Conservation (phyloP, 1,140 invertebrate species). For the Sarcophaga peregrina region DNA sequence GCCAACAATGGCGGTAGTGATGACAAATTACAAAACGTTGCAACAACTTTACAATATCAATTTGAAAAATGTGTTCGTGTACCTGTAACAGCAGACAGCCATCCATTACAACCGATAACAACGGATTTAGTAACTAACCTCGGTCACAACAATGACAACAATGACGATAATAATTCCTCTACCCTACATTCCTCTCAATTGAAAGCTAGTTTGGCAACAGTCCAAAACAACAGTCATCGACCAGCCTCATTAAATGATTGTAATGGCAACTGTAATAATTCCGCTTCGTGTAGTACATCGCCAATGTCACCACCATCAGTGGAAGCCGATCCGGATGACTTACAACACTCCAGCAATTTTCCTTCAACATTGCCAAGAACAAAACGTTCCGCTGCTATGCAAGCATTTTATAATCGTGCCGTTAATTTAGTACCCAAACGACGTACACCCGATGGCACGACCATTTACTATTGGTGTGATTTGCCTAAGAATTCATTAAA, state of each 20-base stretch:
- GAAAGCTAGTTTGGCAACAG: constrained; percentile 39
- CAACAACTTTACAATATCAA: constrained; percentile 42
- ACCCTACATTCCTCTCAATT: constrained; percentile 44
- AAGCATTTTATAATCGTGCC: constrained; percentile 58
- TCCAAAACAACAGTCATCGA: constrained; percentile 16
- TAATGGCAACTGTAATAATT: constrained; percentile 56
- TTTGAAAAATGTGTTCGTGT: constrained; percentile 59
- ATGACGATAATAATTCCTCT: constrained; percentile 35
- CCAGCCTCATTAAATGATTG: constrained; percentile 50
- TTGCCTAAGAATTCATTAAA: constrained; percentile 69
- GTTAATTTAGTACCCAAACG: constrained; percentile 75
- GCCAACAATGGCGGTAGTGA: background rate
- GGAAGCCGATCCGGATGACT: background rate
- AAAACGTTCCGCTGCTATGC: constrained; percentile 52
- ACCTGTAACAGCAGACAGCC: constrained; percentile 59
- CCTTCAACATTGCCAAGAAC: constrained; percentile 53
- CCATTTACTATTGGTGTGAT: constrained; percentile 88
- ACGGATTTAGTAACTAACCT: background rate
- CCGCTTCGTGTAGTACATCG: constrained; percentile 38
- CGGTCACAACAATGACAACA: constrained; percentile 49
- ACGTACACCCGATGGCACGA: constrained; percentile 81
- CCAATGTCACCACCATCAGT: constrained; percentile 38
- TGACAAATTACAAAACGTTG: background rate
- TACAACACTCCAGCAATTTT: constrained; percentile 44
- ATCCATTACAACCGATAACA: constrained; percentile 56